Conservation (phyloP, 2,113 vertebrate species). For the Acanthisitta chloris region DNA sequence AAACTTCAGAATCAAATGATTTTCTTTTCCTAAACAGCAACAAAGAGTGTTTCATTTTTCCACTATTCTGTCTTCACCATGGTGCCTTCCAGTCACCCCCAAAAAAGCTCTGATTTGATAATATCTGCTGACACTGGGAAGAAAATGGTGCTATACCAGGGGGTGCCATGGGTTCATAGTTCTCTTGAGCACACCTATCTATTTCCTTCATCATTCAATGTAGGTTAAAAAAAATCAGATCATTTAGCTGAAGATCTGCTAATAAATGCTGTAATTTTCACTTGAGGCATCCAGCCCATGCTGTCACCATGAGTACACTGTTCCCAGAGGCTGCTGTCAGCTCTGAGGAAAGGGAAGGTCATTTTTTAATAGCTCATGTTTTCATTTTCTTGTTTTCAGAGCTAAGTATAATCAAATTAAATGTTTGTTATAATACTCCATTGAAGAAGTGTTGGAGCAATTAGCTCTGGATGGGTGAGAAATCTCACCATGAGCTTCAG, state of each 20-base stretch:
- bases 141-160: background rate
- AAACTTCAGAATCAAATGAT: background rate
- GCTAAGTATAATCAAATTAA: background rate
- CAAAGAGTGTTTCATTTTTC: background rate
- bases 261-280: background rate
- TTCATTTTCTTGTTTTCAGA: background rate
- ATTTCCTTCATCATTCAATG: background rate
- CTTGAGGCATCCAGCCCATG: background rate
- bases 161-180: background rate
- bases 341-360: background rate
- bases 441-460: background rate
- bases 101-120: background rate
- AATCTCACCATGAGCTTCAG: background rate
- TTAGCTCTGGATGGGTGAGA: background rate
- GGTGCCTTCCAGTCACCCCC: fast-evolving
- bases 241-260: background rate
- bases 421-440: background rate
- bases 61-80: fast-evolving
- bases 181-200: background rate
- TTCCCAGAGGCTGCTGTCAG: background rate
- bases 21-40: background rate
- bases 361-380: background rate
- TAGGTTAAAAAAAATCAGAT: background rate
- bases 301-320: background rate
- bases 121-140: background rate